Percentiles rank a stretch among this genome's conserved stretches.
phyloP scores from a whole-genome alignment of 2,888 invertebrate species.

The Pollenia angustigena region DNA sequence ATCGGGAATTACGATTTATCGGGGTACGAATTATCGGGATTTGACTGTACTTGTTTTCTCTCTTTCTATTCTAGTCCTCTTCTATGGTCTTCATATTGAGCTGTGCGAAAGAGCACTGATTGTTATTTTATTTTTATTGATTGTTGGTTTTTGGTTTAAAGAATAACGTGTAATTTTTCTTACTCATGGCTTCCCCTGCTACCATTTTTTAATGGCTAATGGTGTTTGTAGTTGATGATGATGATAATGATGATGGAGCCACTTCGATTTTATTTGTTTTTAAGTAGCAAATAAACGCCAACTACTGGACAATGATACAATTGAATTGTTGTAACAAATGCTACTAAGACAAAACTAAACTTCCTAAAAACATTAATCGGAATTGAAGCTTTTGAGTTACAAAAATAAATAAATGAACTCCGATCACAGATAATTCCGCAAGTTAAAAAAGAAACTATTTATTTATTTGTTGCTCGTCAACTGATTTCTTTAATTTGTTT shows the following conservation, averaged over 20 bases:
- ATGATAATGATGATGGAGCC: constrained; percentile 8
- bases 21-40: too few species aligned
- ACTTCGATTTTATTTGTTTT: constrained; percentile 23
- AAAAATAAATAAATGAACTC: background rate
- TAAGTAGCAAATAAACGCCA: constrained; percentile 56
- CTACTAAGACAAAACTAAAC: constrained; percentile 6
- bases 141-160: background rate
- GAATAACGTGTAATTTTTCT: too few species aligned
- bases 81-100: too few species aligned
- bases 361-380: background rate
- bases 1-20: too few species aligned
- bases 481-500: constrained; percentile 23
- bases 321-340: constrained; percentile 23
- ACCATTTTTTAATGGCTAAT: background rate
- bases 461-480: constrained; percentile 17
- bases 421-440: background rate
- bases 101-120: too few species aligned
- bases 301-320: background rate
- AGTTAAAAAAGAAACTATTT: constrained; percentile 38
- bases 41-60: too few species aligned
- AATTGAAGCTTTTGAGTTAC: background rate
- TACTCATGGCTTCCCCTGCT: background rate
- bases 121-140: too few species aligned
- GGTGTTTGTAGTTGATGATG: background rate
- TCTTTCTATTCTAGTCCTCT: too few species aligned